Base-by-base conservation (phyloP, 2,113 vertebrate genomes). In the Pogona vitticeps region DNA sequence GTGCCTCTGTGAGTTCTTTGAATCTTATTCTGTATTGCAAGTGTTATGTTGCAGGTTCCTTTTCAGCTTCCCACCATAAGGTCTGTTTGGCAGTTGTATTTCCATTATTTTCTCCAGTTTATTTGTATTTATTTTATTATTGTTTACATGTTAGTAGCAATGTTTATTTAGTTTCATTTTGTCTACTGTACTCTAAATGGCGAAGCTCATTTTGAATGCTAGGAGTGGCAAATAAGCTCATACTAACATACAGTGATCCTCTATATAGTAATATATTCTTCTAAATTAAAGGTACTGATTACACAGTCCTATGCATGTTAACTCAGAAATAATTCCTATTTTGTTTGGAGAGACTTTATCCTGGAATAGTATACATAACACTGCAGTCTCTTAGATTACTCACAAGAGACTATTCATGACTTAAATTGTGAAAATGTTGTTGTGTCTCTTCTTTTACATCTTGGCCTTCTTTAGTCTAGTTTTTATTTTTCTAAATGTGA, bases 401-500 rank as follows among this genome's bases (percentile, higher is more conserved):
- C 23, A 21, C 14, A 63, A 63, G 61, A 63, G 33, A 71, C 42
- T 70, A 28, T 70, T 36, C 5, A 42, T 21, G 26, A 38, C 36
- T 61, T 83, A 61, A 61, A 63, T 38, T 15, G 26, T 59, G 18
- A 31, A 33, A 59, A 58, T 21, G 13, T 13, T 58, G 8, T 36
- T 79, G 31, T 40, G 28, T 6, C 36, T 63, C 6, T 61, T 23
- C 3, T 42, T 65, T 65, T 28, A 14, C 13, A 12, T 18, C 42
- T 73, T 92, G 87, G 75, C 86, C 91, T 93, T 86, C 10, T 91
- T 78, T 42, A 1, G 23, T 33, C 40, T 31, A 63, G 36, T 89
- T 86, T 76, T 4, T 89, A 67, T 82, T 65, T 86, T 73, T 85
- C 31, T 71, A 86, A 86, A 83, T 89, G 88, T 88, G 65, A 86